Conservation (phyloP, 2,797 vertebrate genomes). For the Lagorchestes hirsutus region DNA sequence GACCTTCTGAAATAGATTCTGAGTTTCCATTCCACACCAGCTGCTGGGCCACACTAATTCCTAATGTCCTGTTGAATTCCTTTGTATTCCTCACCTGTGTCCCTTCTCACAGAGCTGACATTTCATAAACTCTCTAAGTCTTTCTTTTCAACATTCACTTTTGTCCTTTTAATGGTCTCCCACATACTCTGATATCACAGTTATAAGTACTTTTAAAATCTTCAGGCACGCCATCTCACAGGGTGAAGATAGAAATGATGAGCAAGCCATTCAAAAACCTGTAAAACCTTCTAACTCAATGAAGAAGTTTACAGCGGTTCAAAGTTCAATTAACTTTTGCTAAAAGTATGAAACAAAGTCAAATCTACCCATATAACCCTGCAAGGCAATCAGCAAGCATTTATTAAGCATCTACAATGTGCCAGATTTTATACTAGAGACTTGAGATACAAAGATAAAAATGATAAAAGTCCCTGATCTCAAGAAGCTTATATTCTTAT, state of each 20-base stretch:
- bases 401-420: background rate
- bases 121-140: background rate
- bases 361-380: background rate
- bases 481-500: background rate
- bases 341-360: background rate
- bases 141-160: background rate
- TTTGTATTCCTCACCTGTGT: background rate
- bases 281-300: background rate
- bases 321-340: background rate
- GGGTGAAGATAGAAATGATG: background rate
- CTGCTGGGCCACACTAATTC: background rate
- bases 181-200: background rate
- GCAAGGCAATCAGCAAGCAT: background rate
- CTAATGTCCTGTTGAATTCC: background rate
- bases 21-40: background rate
- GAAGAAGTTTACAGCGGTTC: background rate
- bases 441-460: background rate
- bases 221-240: background rate
- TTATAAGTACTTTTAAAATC: background rate
- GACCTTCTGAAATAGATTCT: background rate
- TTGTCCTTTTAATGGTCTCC: background rate
- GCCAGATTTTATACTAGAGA: background rate
- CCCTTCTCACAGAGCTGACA: background rate
- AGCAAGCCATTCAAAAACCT: background rate
- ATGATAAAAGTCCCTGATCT: background rate